Evolutionary conservation across 1,140 invertebrate genomes (phyloP).

Genomic region (Thalassaphorura encarpata): DNA sequence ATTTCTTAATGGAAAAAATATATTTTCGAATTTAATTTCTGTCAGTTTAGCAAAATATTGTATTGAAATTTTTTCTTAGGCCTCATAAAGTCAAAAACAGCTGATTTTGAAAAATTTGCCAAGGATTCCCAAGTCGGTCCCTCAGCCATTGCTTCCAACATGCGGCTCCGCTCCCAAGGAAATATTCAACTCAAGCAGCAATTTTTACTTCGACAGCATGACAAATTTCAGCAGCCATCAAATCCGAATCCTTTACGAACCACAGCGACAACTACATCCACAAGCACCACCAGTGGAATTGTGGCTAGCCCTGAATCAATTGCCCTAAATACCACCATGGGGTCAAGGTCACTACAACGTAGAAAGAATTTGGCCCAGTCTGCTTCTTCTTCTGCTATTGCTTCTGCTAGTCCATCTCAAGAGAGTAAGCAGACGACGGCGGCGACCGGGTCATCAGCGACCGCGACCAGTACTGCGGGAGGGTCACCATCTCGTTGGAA

Average conservation of each 20-base stretch:
- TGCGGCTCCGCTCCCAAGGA: slow-evolving; percentile 24
- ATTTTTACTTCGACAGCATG: slow-evolving; percentile 19
- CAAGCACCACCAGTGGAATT: neutral
- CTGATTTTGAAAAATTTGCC: slow-evolving; percentile 30
- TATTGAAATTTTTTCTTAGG: too few relatives aligned
- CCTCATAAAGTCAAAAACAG: slow-evolving; percentile 32
- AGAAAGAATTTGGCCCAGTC: too few relatives aligned
- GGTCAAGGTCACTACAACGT: too few relatives aligned
- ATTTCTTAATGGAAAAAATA: too few relatives aligned
- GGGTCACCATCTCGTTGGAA: slow-evolving; percentile 24
- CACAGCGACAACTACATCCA: too few relatives aligned
- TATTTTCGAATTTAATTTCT: too few relatives aligned
- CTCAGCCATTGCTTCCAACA: slow-evolving; percentile 16
- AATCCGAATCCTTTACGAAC: too few relatives aligned
- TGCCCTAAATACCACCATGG: too few relatives aligned
- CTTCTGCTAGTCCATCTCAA: neutral
- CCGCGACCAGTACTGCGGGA: neutral
- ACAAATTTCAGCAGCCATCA: too few relatives aligned
- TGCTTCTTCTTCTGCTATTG: neutral
- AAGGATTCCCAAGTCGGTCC: neutral
- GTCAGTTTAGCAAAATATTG: too few relatives aligned
- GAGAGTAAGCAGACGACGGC: neutral
- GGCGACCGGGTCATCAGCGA: neutral
- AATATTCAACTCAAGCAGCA: slow-evolving; percentile 25
- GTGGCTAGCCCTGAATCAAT: too few relatives aligned